Conservation (phyloP, 2,113 vertebrate genomes). For the Centropristis striata region DNA sequence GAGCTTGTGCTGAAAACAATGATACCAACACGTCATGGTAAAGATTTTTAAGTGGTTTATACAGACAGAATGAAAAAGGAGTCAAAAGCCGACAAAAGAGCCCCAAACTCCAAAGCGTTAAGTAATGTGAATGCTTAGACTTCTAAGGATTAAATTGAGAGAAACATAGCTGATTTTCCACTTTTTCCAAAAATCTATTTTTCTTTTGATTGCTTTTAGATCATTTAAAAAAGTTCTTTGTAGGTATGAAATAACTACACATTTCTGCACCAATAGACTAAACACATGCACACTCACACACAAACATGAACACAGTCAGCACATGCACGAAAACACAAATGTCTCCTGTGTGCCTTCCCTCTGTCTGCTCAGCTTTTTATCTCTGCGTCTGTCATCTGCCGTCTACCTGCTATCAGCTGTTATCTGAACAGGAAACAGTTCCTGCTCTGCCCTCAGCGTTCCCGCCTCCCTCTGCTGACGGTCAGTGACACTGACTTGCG, state of each 20-base stretch:
- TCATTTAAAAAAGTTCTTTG: not conserved
- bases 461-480: slow-evolving; percentile 8
- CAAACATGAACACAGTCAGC: not conserved
- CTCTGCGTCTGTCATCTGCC: not conserved
- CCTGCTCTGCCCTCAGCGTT: slow-evolving; percentile 13
- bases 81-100: too few relatives aligned
- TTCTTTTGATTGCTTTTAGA: not conserved
- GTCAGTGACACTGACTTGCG: slow-evolving; percentile 7
- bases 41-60: too few relatives aligned
- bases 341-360: not conserved
- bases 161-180: not conserved
- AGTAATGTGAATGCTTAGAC: too few relatives aligned
- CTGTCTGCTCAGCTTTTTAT: slow-evolving; percentile 1
- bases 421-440: slow-evolving; percentile 26
- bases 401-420: slow-evolving; percentile 32
- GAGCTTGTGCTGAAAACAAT: too few relatives aligned
- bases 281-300: not conserved
- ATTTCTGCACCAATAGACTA: not conserved
- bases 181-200: not conserved
- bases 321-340: not conserved
- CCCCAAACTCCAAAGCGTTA: too few relatives aligned
- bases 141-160: too few relatives aligned
- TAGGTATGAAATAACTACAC: not conserved
- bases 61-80: too few relatives aligned
- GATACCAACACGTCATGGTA: too few relatives aligned